Evolutionary conservation across 2,797 vertebrate genomes (phyloP).

Genomic region (Hyperoplus immaculatus): DNA sequence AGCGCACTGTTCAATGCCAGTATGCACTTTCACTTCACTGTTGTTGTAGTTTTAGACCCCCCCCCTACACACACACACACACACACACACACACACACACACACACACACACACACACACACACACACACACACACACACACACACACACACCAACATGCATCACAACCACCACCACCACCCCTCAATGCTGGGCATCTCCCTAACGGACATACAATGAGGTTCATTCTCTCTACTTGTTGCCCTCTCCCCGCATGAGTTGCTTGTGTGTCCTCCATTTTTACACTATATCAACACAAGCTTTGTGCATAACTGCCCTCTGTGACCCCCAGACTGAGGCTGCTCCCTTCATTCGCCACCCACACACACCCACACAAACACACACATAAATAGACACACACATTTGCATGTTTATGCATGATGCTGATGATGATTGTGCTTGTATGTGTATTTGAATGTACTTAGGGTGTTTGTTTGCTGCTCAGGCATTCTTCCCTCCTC

Average conservation of each 20-base stretch:
- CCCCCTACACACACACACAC: background rate
- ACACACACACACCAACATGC: too few species aligned
- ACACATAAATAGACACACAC: conserved; percentile 27
- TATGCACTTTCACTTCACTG: conserved; percentile 57
- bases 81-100: too few species aligned
- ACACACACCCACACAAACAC: conserved; percentile 17
- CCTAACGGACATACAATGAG: conserved; percentile 73
- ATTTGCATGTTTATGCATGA: conserved; percentile 53
- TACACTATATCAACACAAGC: conserved; percentile 77
- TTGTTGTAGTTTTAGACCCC: conserved; percentile 56
- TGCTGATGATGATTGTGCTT: conserved; percentile 38
- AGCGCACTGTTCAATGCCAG: conserved; percentile 56
- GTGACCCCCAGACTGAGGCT: conserved; percentile 61
- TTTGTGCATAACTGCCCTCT: conserved; percentile 75
- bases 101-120: too few species aligned
- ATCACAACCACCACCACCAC: conserved; percentile 22
- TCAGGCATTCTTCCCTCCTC: background rate
- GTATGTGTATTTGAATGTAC: conserved; percentile 29
- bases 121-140: too few species aligned
- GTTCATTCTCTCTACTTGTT: conserved; percentile 77
- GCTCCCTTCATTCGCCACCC: conserved; percentile 43
- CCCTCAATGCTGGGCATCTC: conserved; percentile 51
- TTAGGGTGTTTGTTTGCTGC: conserved; percentile 39
- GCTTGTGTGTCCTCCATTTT: conserved; percentile 75
- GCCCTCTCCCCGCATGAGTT: conserved; percentile 70